Evolutionary conservation across 2,113 vertebrate genomes (phyloP).

Genomic region (Sialia sialis): DNA sequence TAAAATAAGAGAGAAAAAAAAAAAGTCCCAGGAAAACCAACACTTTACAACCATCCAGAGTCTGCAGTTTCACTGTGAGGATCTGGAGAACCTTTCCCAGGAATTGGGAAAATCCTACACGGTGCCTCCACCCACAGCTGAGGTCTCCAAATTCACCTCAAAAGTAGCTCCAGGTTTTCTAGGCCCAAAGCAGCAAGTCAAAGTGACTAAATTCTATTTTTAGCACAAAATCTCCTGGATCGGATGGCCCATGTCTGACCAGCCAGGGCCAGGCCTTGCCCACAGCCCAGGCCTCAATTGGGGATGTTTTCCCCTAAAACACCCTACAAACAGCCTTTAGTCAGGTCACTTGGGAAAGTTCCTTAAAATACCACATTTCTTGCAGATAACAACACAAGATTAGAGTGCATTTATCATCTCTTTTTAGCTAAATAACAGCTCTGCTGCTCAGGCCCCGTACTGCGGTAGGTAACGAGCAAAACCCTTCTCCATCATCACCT

Average conservation of each 20-base stretch:
- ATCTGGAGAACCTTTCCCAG: neutral
- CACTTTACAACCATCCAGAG: neutral
- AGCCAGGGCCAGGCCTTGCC: neutral
- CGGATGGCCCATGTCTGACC: neutral
- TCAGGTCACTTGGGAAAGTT: neutral
- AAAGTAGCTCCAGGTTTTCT: neutral
- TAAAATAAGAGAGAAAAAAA: too few relatives aligned
- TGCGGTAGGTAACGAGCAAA: constrained; percentile 73
- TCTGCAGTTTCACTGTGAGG: accelerated
- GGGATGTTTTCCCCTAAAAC: neutral
- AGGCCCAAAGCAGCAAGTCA: neutral
- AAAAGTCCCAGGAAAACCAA: too few relatives aligned
- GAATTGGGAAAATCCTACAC: neutral
- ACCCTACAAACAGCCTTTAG: neutral
- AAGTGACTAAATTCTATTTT: neutral
- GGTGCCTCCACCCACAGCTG: accelerated
- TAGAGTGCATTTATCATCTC: accelerated
- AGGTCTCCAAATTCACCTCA: neutral
- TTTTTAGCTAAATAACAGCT: neutral
- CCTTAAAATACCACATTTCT: neutral
- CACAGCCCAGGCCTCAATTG: neutral
- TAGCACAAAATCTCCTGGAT: neutral
- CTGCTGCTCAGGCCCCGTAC: neutral
- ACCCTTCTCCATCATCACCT: constrained; percentile 10
- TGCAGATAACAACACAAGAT: neutral